Base-by-base conservation (phyloP, 2,888 invertebrate genomes). In the Sinodicranocentrus sp. region DNA sequence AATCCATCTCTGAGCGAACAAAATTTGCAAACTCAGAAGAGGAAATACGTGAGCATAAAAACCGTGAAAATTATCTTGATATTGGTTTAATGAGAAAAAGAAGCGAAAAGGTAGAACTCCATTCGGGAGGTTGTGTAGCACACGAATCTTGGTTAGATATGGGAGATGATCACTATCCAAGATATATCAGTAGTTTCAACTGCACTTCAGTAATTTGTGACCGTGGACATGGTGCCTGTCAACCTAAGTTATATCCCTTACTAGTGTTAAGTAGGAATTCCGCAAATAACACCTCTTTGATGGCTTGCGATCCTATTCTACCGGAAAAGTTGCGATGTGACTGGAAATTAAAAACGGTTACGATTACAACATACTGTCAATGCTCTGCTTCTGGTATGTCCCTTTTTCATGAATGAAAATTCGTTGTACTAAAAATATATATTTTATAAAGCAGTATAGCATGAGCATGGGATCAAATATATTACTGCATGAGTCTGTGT, bases 291-390 rank as follows among this genome's bases (percentile, higher is more conserved):
- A 15, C 28, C 8, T 54, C 71, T 6, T 65, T 59, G 15, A 77
- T 71, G 19, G 25, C 17, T 0, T 57, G 68, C 26, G 78, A 84
- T 25, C n/a, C 21, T 2, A n/a, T 21, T 1, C 44, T 84, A 1
- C 84, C 84, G 19, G 48, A 28, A 59, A 19, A 59, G 19, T 52
- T 84, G 10, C 25, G 79, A n/a, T 72, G 73, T 21, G 68, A 72
- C 17, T 84, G 84, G 84, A 63, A 39, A 21, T 59, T 84, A 10
- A 33, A 59, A 15, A 10, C 72, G 0, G 25, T 57, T 15, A 26
- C 19, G 1, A 61, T 84, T 0, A 67, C 67, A 0, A 73, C 73
- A 21, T 84, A 75, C 43, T 84, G 84, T 43, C 79, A 84, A 52
- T 84, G 84, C 44, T n/a, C 33, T 52, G 8, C 71, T 10, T 19